A percentile compares a stretch with the other conserved stretches of the same genome.
phyloP scores from a whole-genome alignment of 2,113 vertebrate species.

The Trachemys scripta region DNA sequence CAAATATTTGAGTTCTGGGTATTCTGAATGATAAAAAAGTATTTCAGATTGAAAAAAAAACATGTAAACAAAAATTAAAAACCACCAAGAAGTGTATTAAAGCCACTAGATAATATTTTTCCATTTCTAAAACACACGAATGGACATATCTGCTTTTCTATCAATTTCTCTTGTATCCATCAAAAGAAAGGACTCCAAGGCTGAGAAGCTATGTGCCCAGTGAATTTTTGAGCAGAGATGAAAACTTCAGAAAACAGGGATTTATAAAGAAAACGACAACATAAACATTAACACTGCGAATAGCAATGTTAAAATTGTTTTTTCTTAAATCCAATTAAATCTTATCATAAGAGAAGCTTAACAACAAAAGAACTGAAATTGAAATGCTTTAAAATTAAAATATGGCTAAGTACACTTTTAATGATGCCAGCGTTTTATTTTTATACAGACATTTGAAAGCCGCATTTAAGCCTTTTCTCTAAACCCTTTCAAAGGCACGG shows the following conservation, averaged over 20 bases:
- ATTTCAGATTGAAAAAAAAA: background rate
- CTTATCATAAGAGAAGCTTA: slow-evolving; percentile 50
- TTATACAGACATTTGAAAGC: background rate
- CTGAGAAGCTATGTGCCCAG: slow-evolving; percentile 6
- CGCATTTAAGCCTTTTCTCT: slow-evolving; percentile 18
- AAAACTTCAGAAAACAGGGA: slow-evolving; percentile 3
- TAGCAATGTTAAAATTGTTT: slow-evolving; percentile 19
- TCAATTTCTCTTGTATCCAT: background rate
- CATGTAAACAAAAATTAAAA: background rate
- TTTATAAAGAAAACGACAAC: slow-evolving; percentile 58
- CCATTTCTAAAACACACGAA: background rate
- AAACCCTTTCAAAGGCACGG: slow-evolving; percentile 10
- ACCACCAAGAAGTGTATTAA: background rate
- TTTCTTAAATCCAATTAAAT: slow-evolving; percentile 66
- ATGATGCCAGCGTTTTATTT: background rate
- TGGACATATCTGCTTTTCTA: background rate
- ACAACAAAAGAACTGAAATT: slow-evolving; percentile 18
- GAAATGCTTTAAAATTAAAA: slow-evolving; percentile 59
- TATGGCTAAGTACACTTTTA: slow-evolving; percentile 19
- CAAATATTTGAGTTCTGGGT: background rate
- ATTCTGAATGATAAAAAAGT: background rate
- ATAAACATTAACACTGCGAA: slow-evolving; percentile 38
- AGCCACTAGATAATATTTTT: background rate
- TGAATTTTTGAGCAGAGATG: background rate
- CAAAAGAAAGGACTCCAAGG: slow-evolving; percentile 22